Conservation (phyloP, 2,113 vertebrate genomes). For the Clarias macrocephalus region DNA sequence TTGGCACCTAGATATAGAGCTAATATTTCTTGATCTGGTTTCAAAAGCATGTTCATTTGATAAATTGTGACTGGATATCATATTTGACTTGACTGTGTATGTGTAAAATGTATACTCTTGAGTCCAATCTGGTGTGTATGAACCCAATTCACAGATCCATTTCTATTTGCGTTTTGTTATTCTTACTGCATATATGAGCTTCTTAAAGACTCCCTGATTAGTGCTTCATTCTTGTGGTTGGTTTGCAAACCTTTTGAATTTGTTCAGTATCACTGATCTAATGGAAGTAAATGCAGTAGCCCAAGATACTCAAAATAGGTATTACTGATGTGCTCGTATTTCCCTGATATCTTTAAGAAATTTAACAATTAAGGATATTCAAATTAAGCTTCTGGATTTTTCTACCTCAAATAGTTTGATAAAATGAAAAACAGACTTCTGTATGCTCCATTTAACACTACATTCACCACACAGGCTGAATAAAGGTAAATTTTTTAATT, state of each 20-base stretch:
- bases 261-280: neutral
- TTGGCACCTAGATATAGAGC: neutral
- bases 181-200: neutral
- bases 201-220: neutral
- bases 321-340: neutral
- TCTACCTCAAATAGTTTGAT: neutral
- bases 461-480: neutral
- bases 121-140: neutral
- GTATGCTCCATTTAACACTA: conserved; percentile 12
- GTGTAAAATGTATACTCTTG: conserved; percentile 10
- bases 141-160: neutral
- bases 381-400: conserved; percentile 6
- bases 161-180: neutral
- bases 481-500: no score
- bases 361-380: neutral
- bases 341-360: neutral
- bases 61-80: conserved; percentile 12
- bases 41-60: conserved; percentile 38
- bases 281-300: neutral
- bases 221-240: neutral
- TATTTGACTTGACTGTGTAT: conserved; percentile 9
- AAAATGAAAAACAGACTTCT: neutral
- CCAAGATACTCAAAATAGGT: neutral
- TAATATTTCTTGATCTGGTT: conserved; percentile 3
- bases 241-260: neutral